Evolutionary conservation across 2,113 vertebrate species (phyloP), one percentile per base, ranked within the genome.

Genomic region (Poeciliopsis retropinna): DNA sequence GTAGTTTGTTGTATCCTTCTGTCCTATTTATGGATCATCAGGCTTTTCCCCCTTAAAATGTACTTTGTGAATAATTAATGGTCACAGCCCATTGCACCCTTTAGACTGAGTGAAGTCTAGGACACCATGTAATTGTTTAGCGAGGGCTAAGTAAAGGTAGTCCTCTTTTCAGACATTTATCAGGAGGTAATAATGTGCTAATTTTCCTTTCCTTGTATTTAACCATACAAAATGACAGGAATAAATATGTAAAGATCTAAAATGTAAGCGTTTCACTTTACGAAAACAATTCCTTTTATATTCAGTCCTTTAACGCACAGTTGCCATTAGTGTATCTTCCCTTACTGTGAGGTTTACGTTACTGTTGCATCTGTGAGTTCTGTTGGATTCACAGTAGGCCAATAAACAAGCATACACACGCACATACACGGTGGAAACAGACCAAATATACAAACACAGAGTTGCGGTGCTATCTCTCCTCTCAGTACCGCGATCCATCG

Each of bases 21-120:
- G 85, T 84, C 85, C 85, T 90, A 86, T 88, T 92, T 89, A 88
- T 83, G 85, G 82, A 88, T 92, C 82, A 84, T 85, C 87, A 82
- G 73, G 82, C 76, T 85, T 86, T 87, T 71, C 70, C 78, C 73
- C 79, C 84, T n/a, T 91, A 85, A 89, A 90, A 89, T 28, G 37
- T 67, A 72, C 68, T 73, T 81, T 19, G 70, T 93, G 81, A 91
- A 92, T 91, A 91, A 85, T 91, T 83, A 84, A 93, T 92, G 85
- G 80, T 79, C 81, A 80, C 83, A 86, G 76, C 84, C 83, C 80
- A 83, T 79, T 81, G 82, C 85, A 83, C 75, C 63, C 78, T 44
- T 83, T 86, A 67, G 61, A 86, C 75, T 85, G 73, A 87, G 82
- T 81, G 78, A 70, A 86, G 75, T 80, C 81, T 81, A 72, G 76